These are phyloP conservation scores for Stichodactyla mertensii DNA, from an alignment of 64 coral and sea anemone genomes.

Conservation along the genomic window DNA sequence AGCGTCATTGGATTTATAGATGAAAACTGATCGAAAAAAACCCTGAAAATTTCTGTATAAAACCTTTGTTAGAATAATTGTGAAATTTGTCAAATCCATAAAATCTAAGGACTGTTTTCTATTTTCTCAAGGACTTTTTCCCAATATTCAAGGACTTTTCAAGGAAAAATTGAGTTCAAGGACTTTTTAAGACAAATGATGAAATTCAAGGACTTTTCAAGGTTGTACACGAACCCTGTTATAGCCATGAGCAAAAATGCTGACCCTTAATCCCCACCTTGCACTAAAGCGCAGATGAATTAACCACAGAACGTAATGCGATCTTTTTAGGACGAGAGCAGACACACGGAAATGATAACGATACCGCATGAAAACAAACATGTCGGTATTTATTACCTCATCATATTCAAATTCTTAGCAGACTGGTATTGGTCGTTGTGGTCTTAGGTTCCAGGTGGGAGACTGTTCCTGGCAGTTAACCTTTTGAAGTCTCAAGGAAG, in stretches of 20 bases:
- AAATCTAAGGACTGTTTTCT: too few species aligned
- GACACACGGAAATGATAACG: conserved; percentile 2
- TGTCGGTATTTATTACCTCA: background rate
- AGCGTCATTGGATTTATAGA: too few species aligned
- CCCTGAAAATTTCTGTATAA: too few species aligned
- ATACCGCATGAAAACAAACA: background rate
- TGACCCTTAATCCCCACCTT: background rate
- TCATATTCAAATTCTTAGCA: background rate
- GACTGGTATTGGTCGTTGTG: background rate
- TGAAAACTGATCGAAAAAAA: too few species aligned
- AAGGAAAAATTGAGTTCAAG: too few species aligned
- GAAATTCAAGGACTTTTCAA: too few species aligned
- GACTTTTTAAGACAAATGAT: too few species aligned
- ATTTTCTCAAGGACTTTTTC: too few species aligned
- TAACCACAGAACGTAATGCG: background rate
- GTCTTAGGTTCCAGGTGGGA: background rate
- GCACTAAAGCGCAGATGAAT: background rate
- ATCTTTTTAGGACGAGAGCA: background rate
- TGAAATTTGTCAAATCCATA: too few species aligned
- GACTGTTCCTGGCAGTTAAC: background rate
- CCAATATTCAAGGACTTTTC: too few species aligned
- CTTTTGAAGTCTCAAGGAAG: background rate
- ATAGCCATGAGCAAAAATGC: background rate
- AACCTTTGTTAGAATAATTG: too few species aligned
- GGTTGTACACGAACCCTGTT: too few species aligned